Base-by-base conservation (phyloP, 2,888 invertebrate genomes). In the Argyresthia goedartella region DNA sequence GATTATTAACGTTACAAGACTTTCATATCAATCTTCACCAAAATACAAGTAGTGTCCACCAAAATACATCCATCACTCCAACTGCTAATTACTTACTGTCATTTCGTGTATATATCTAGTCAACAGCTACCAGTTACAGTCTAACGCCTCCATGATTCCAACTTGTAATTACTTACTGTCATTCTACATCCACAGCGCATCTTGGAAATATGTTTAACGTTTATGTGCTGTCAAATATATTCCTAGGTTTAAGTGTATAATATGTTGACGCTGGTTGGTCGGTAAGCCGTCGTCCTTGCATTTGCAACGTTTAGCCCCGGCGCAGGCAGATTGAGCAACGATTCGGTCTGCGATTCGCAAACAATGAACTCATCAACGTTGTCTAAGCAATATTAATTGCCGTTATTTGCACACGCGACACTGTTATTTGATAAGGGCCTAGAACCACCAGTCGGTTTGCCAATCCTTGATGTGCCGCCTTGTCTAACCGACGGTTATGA, bases 281-380 rank as follows among this genome's bases (percentile, higher is more conserved):
- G 54, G 57, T 66, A 62, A 64, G 66, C 62, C 51, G 66, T 56
- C 64, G 76, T 76, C 79, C 77, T 78, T 75, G 73, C 64, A 55
- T 61, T 66, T 66, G 65, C 67, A 67, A 63, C 67, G 67, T 25
- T 25, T 25, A 25, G 25, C 25, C 25, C 25, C 67, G 62, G 61
- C 58, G 25, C 25, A 25, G 25, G 64, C 56, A 25, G 13, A 59
- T 81, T 80, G 69, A 64, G 78, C 71, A 81, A 81, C 61, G 73
- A 73, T 76, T 78, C 72, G 73, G 73, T 72, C 67, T 62, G 57
- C 66, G 51, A 69, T 76, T 73, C 69, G 73, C 76, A 80, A 81
- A 81, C 79, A 81, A 80, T 80, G 79, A 76, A 79, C 80, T 76
- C 82, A 80, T 76, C 80, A 73, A 56, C 60, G 63, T 61, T 60